Conservation (phyloP, 2,113 vertebrate genomes). For the Athene cunicularia region DNA sequence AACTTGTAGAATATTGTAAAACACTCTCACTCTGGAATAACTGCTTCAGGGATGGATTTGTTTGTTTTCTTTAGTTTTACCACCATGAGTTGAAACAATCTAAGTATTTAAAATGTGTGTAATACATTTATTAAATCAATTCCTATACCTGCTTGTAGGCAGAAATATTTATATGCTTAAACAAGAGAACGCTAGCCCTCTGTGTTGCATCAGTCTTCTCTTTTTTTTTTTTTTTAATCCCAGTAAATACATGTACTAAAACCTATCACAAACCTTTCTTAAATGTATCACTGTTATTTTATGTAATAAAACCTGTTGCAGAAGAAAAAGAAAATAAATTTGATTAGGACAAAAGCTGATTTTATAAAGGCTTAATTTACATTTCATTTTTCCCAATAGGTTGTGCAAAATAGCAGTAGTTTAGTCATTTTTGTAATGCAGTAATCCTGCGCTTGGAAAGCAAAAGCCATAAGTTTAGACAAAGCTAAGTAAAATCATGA, state of each 20-base stretch:
- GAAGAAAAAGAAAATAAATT: neutral
- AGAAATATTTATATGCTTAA: neutral
- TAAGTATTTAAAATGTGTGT: neutral
- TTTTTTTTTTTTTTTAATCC: too few relatives aligned
- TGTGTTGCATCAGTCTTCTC: neutral
- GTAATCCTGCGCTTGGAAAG: conserved; percentile 5
- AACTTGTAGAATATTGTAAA: neutral
- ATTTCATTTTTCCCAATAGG: conserved; percentile 13
- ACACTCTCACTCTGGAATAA: neutral
- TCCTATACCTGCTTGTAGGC: neutral
- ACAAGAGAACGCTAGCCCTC: neutral
- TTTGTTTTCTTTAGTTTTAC: neutral
- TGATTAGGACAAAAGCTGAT: conserved; percentile 25
- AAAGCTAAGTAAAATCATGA: neutral
- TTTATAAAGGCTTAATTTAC: conserved; percentile 53
- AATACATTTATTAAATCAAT: neutral
- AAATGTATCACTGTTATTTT: neutral
- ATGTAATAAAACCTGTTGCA: neutral
- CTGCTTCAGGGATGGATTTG: neutral
- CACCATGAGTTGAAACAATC: neutral
- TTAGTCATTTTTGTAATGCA: conserved; percentile 18
- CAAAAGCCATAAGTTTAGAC: neutral
- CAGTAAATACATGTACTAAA: neutral
- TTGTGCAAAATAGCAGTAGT: conserved; percentile 5
- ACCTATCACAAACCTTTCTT: neutral